Conservation (phyloP, 2,113 vertebrate genomes). For the Odontophorus gujanensis region DNA sequence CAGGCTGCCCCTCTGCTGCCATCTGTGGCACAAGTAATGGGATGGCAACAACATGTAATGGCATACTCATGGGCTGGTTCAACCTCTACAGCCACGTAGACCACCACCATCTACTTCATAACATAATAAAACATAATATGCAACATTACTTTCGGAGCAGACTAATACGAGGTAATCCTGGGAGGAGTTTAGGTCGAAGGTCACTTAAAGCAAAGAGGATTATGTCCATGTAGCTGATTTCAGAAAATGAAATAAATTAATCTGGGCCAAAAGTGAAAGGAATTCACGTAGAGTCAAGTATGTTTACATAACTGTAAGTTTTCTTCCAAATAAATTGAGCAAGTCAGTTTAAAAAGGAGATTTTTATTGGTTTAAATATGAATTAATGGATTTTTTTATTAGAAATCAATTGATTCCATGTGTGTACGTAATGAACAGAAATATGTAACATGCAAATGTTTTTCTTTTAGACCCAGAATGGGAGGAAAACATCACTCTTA, state of each 20-base stretch:
- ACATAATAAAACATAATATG: too few species aligned
- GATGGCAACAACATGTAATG: too few species aligned
- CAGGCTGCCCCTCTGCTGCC: too few species aligned
- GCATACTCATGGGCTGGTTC: too few species aligned
- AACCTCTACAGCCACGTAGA: too few species aligned
- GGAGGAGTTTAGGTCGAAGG: conserved; percentile 10
- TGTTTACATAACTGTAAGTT: neutral
- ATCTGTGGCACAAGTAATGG: too few species aligned
- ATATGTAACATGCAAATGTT: neutral
- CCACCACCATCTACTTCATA: too few species aligned
- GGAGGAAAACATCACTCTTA: conserved; percentile 43
- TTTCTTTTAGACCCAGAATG: neutral
- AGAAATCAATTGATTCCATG: neutral
- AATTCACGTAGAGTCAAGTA: neutral
- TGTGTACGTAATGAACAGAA: neutral
- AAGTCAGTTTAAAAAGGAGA: neutral
- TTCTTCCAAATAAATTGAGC: neutral
- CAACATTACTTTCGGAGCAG: too few species aligned
- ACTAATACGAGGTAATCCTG: conserved; percentile 19
- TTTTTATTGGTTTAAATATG: conserved; percentile 3
- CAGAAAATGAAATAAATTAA: neutral
- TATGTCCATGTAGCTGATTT: conserved; percentile 26
- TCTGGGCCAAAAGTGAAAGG: neutral
- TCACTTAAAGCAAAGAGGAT: neutral
- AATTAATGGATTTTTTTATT: neutral